phyloP scores from a whole-genome alignment of 1,140 invertebrate genomes.

The Littorina saxatilis region DNA sequence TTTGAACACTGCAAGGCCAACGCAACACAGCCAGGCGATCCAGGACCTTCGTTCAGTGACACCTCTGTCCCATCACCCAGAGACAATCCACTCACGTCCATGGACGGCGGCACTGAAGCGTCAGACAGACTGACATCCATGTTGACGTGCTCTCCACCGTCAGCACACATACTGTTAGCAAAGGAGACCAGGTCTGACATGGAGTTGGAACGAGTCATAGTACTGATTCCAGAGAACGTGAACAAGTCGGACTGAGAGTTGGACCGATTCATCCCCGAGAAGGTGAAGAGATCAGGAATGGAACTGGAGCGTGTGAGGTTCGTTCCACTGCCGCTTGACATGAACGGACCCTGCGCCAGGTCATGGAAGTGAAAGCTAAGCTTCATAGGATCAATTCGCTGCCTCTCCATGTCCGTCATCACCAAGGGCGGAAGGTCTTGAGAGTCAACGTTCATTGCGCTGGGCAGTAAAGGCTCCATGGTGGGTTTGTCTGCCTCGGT shows the following conservation, averaged over 20 bases:
- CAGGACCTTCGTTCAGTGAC: not conserved
- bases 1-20: slow-evolving; percentile 27
- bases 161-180: slow-evolving; percentile 25
- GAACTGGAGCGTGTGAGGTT: slow-evolving; percentile 27
- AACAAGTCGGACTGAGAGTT: slow-evolving; percentile 31
- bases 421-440: slow-evolving; percentile 7
- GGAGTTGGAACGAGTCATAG: slow-evolving; percentile 29
- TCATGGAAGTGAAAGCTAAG: slow-evolving; percentile 34
- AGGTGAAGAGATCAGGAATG: slow-evolving; percentile 32
- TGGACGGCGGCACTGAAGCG: not conserved
- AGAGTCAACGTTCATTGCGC: not conserved
- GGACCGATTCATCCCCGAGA: slow-evolving; percentile 34
- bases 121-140: slow-evolving; percentile 34
- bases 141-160: not conserved
- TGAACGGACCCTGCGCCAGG: not conserved
- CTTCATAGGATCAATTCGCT: slow-evolving; percentile 28
- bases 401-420: not conserved
- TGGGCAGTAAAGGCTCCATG: not conserved
- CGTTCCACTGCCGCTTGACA: not conserved
- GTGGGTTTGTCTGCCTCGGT: not conserved
- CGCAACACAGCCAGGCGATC: slow-evolving; percentile 10
- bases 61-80: slow-evolving; percentile 25
- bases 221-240: slow-evolving; percentile 30
- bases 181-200: slow-evolving; percentile 35
- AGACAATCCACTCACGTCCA: slow-evolving; percentile 21